These are phyloP conservation scores for Clytia hemisphaerica DNA, from an alignment of 30 jellyfish, hydroid and myxozoan genomes.

Conservation along the genomic window DNA sequence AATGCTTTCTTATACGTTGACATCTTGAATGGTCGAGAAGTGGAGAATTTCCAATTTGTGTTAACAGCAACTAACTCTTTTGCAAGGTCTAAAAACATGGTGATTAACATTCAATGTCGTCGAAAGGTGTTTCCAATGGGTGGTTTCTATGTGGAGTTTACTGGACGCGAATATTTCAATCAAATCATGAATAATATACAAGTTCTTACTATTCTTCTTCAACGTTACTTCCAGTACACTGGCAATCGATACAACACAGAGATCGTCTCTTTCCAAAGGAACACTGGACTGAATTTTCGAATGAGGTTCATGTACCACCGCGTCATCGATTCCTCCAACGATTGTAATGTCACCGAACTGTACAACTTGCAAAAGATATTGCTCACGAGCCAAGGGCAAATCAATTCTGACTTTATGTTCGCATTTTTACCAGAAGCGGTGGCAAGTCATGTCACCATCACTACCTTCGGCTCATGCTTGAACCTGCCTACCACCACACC, in stretches of 20 bases:
- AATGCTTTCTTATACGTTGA: conserved; percentile 25
- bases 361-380: background rate
- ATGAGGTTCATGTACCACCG: background rate
- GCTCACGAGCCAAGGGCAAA: background rate
- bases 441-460: background rate
- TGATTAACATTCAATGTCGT: background rate
- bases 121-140: background rate
- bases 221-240: background rate
- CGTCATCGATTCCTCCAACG: background rate
- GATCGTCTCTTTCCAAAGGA: conserved; percentile 39
- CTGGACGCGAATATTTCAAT: background rate
- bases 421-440: conserved; percentile 9
- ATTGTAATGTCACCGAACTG: background rate
- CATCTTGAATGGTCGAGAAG: background rate
- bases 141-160: background rate
- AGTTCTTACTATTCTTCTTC: conserved; percentile 3
- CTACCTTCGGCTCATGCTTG: background rate
- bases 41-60: background rate
- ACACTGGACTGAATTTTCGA: conserved; percentile 21
- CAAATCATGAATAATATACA: conserved; percentile 8
- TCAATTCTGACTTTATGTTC: too few relatives aligned
- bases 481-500: background rate
- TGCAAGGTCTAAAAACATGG: background rate
- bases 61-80: conserved; percentile 5
- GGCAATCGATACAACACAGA: conserved; percentile 3